Evolutionary conservation across 2,888 invertebrate species (phyloP), one percentile per base, ranked within the genome.

Genomic region (Cabera pusaria): DNA sequence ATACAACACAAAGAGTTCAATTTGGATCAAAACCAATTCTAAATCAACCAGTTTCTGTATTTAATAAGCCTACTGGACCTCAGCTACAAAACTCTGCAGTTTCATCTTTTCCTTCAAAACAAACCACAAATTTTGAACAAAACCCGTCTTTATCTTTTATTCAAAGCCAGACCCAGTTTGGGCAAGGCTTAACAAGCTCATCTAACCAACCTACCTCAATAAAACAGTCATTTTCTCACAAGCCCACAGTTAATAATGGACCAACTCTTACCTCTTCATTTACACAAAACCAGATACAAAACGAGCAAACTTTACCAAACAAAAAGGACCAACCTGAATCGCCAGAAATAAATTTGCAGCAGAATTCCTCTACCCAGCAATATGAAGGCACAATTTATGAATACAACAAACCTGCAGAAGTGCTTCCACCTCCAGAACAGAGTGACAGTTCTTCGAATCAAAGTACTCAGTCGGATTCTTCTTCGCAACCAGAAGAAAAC

Each of bases 381-480:
- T 43, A 59, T 23, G 45, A 57, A 5, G 64, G 64, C n/a, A 56
- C 64, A 14, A 52, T 83, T 43, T 81, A 83, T 36, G 68, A 83
- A 43, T 82, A 82, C 41, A 77, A 59, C 20, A 82, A 82, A 29
- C 83, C 82, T 21, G 54, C 60, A 6, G 59, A 64, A 37, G 51
- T 54, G 20, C 44, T 72, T 1, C 61, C 72, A 9, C 52, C 60
- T 16, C 45, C 66, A 12, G 25, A 48, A 11, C 52, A 52, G 10
- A 27, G 26, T 19, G 50, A 46, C 7, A 44, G 51, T 22, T 49
- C 49, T 11, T 40, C 33, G 2, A 46, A 39, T 12, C 56, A 52
- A 39, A 43, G 33, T 8, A 12, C 36, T 6, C 38, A 47, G 20
- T 21, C 44, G 6, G 31, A 31, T 22, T 17, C 24, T 12, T 41